Conservation (phyloP, 2,797 vertebrate species). For the Notoglanidium macrostoma region DNA sequence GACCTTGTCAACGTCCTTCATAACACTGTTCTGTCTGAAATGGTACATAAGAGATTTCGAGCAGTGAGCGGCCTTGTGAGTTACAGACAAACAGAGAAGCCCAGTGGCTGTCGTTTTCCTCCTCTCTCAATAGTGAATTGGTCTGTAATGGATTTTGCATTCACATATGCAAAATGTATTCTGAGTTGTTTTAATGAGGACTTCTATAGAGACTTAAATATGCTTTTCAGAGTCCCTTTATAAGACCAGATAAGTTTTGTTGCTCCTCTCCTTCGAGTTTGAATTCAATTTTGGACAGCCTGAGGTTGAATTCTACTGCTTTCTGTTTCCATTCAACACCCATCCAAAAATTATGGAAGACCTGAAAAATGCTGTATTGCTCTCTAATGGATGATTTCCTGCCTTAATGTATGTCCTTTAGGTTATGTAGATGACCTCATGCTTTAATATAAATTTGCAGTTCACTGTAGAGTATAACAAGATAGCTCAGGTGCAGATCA, state of each 20-base stretch:
- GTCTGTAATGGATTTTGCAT: not conserved
- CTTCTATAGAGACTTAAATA: not conserved
- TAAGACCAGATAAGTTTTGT: not conserved
- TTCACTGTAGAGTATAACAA: not conserved
- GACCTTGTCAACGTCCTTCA: constrained; percentile 6
- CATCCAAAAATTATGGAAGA: not conserved
- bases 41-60: not conserved
- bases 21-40: not conserved
- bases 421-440: not conserved
- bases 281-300: not conserved
- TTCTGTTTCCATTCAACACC: not conserved
- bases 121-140: not conserved
- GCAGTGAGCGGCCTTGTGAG: not conserved
- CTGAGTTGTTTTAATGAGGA: not conserved
- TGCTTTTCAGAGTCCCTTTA: not conserved
- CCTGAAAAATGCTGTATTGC: not conserved
- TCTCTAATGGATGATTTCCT: not conserved
- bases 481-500: not conserved
- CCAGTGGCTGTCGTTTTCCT: not conserved
- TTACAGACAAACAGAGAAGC: not conserved
- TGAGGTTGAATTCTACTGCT: not conserved
- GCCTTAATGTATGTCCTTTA: not conserved
- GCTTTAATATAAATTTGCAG: not conserved
- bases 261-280: not conserved
- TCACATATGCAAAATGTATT: not conserved